Evolutionary conservation across 2,113 vertebrate genomes (phyloP), one percentile per base, ranked within the genome.

Genomic region (Hemicordylus capensis): DNA sequence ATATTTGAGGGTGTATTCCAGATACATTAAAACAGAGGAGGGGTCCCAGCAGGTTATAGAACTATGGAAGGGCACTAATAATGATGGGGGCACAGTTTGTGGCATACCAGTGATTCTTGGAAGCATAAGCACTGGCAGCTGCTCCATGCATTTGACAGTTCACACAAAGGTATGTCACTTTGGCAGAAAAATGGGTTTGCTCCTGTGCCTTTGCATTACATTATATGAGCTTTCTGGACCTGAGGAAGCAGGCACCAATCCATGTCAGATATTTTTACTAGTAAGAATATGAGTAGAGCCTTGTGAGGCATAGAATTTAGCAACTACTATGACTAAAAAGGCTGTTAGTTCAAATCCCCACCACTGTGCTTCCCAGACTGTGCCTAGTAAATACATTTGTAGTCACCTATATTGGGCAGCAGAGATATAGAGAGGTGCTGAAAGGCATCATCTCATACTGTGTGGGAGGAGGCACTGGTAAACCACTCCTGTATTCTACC

Each of bases 281-380:
- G 11, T 0, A 10, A 82, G 1, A 0, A 20, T 1, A 26, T 10
- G 10, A 20, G 2, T 63, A 4, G 19, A 28, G 0, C 75, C 20
- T 80, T 48, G 59, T 31, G 20, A 12, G 4, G 46, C 39, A 58
- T 34, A 48, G 6, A 1, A 28, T 61, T 42, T 72, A 34, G 15
- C 24, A 17, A 3, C 28, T 14, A 59, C 19, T 19, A 37, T 42
- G 39, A 8, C 48, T 51, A 51, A 51, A 51, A 51, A n/a, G n/a
- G n/a, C n/a, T n/a, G n/a, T n/a, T n/a, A n/a, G n/a, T n/a, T n/a
- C n/a, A n/a, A n/a, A n/a, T n/a, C n/a, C n/a, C n/a, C n/a, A n/a
- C n/a, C n/a, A n/a, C n/a, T n/a, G n/a, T n/a, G n/a, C n/a, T n/a
- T n/a, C n/a, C n/a, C n/a, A n/a, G n/a, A n/a, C n/a, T n/a, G n/a